Base-by-base conservation (phyloP, 1,140 invertebrate genomes). In the Leptopilina clavipes region DNA sequence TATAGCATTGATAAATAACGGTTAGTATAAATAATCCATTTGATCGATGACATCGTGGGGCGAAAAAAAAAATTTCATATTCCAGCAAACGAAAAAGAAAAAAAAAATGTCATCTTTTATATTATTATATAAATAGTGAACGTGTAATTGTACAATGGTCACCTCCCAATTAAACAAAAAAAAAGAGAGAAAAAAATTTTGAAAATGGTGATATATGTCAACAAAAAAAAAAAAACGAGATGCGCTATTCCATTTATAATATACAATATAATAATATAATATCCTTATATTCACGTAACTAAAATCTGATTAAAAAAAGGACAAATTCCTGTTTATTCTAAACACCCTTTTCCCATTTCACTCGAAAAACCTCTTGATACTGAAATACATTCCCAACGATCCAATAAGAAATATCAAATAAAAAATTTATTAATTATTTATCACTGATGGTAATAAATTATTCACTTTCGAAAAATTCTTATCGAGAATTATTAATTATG, bases 181-280 rank as follows among this genome's bases (percentile, higher is more conserved):
- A 40, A 40, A 40, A 40, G 37, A 40, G 37, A 40, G 37, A 40
- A 40, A 40, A 40, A 31, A 31, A 14, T 65, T 14, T 12, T 14
- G 5, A 12, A 65, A 37, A 31, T n/a, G 59, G 22, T 37, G 59
- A 65, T 37, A 31, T 10, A 11, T 59, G n/a, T 31, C 5, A 31
- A 31, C 25, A 1, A 31, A 31, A 31, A 31, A 5, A 31, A 31
- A 11, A 65, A n/a, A 40, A 10, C 59, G 11, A 37, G 59, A 65
- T 65, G 25, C 59, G 59, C 59, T 65, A 31, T n/a, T 65, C 59
- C 48, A 52, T 52, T 65, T 65, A 54, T 65, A 65, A 31, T 59
- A 59, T 54, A 19, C n/a, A 14, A 48, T 48, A 48, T 48, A n/a
- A n/a, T 48, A 48, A 40, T 40, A 40, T 40, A 31, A 31, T 31